Base-by-base conservation (phyloP, 2,888 invertebrate genomes). In the Aphidoletes aphidimyza region DNA sequence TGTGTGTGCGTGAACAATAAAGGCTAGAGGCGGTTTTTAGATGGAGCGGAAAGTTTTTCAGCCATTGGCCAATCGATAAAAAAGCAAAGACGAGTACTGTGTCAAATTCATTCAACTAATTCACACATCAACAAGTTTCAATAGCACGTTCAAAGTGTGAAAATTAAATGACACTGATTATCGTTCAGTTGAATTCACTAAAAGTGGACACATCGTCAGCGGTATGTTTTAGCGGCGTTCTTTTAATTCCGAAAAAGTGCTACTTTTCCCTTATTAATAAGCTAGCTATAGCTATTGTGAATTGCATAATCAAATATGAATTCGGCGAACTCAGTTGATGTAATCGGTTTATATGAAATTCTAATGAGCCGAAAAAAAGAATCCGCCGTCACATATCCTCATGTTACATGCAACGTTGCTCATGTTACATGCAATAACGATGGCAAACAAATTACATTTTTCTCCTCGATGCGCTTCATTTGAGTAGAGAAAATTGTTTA, bases 381-480 rank as follows among this genome's bases (percentile, higher is more conserved):
- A 30, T 30, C 34, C 2, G n/a, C n/a, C 14, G 26, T 9, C 30
- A 69, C 30, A n/a, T 8, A 22, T 14, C 2, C 2, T 54, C 19
- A 30, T 69, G 69, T 69, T 30, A 69, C 26, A 22, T 54, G 22
- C 11, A 69, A 6, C 30, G 30, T 69, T 5, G 69, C 14, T 14
- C 69, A 69, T 30, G 69, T 30, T 11, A 42, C 42, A 69, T 69
- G 30, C n/a, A 11, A 30, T 14, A 14, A 34, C 34, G 30, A 42
- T n/a, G 30, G n/a, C 34, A 11, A 69, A 30, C 69, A 69, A 69
- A 69, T 69, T 69, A n/a, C 69, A 69, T 26, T 69, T 69, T 14
- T 22, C 22, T 69, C 22, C 54, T 42, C 42, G 42, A 42, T 42
- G 14, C 14, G 42, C 42, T 42, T 42, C 3, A 54, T 54, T 54